Evolutionary conservation across 2,888 invertebrate genomes (phyloP).

Genomic region (Mythimna impura): DNA sequence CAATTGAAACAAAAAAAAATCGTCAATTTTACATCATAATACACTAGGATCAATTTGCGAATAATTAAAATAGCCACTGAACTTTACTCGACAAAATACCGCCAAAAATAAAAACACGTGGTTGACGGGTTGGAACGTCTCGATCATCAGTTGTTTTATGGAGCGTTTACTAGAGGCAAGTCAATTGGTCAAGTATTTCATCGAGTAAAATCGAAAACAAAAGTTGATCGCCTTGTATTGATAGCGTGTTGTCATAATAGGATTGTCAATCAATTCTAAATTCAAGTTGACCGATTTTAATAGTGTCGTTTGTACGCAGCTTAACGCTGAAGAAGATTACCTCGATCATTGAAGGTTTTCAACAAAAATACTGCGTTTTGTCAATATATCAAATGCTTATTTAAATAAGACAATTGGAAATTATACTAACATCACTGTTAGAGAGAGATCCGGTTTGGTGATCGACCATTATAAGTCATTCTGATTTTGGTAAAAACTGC

Average conservation of each 20-base stretch:
- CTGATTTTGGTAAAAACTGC: conserved; percentile 26
- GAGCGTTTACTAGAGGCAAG: background rate
- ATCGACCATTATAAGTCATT: conserved; percentile 49
- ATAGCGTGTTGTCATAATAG: background rate
- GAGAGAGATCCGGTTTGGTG: conserved; percentile 66
- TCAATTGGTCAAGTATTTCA: background rate
- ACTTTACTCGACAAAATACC: too few species aligned
- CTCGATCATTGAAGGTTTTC: conserved; percentile 36
- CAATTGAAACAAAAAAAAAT: too few species aligned
- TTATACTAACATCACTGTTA: conserved; percentile 45
- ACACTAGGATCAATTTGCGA: too few species aligned
- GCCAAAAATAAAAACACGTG: conserved; percentile 9
- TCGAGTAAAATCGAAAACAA: background rate
- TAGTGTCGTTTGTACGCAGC: background rate
- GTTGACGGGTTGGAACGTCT: background rate
- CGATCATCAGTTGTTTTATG: background rate
- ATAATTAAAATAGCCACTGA: too few species aligned
- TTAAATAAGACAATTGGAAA: conserved; percentile 26
- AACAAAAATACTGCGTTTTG: conserved; percentile 23
- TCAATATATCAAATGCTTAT: conserved; percentile 8
- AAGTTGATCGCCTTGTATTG: background rate
- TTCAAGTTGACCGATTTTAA: conserved; percentile 17
- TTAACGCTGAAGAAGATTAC: conserved; percentile 23
- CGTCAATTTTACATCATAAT: too few species aligned
- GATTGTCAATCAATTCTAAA: conserved; percentile 14